phyloP scores from a whole-genome alignment of 30 jellyfish, hydroid and myxozoan species.

The Rhopilema esculentum region DNA sequence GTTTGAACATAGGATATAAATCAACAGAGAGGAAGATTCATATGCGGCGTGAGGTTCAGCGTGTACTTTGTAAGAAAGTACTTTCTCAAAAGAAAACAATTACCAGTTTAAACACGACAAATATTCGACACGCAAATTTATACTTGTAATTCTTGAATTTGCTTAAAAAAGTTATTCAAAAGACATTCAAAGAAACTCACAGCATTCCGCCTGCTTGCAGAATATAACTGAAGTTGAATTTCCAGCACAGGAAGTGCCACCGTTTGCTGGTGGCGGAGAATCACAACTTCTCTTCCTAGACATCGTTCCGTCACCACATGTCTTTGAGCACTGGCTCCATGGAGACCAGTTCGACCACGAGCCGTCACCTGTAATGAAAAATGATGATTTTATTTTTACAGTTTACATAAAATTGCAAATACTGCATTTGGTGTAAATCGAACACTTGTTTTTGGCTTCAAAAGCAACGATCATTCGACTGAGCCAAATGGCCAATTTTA shows the following conservation, averaged over 20 bases:
- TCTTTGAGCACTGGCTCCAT: slow-evolving; percentile 92
- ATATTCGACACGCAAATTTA: too few species aligned
- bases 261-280: slow-evolving; percentile 85
- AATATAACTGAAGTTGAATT: slow-evolving; percentile 58
- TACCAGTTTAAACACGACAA: too few species aligned
- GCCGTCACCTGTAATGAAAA: slow-evolving; percentile 68
- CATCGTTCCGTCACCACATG: slow-evolving; percentile 90
- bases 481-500: too few species aligned
- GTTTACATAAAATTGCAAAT: not conserved
- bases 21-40: too few species aligned
- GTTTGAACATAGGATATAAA: too few species aligned
- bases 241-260: slow-evolving; percentile 87
- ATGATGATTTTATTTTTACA: too few species aligned
- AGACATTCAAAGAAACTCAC: slow-evolving; percentile 50
- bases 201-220: slow-evolving; percentile 89
- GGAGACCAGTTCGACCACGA: slow-evolving; percentile 93
- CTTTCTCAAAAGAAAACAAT: too few species aligned
- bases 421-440: too few species aligned
- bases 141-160: not conserved
- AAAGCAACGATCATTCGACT: too few species aligned
- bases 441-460: too few species aligned
- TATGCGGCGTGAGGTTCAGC: too few species aligned
- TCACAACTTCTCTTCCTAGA: slow-evolving; percentile 76
- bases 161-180: not conserved
- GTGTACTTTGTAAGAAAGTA: too few species aligned